Conservation (phyloP, 1,140 invertebrate species). For the Prorops nasuta region DNA sequence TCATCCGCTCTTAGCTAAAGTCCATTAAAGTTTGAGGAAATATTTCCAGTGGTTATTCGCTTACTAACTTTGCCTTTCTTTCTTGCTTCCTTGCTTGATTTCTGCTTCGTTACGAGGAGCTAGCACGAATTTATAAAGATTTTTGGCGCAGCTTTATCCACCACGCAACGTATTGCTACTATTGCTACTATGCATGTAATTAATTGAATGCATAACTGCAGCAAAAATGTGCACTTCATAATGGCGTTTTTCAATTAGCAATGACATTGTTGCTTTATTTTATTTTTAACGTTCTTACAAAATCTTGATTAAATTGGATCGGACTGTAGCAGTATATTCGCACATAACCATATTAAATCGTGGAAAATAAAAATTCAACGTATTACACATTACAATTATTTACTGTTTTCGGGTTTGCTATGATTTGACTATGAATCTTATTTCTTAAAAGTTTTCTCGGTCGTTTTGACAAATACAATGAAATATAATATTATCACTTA, state of each 20-base stretch:
- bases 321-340: slow-evolving; percentile 53
- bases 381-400: slow-evolving; percentile 42
- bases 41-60: too few species aligned
- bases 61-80: too few species aligned
- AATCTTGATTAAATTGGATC: slow-evolving; percentile 57
- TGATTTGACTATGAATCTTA: slow-evolving; percentile 2
- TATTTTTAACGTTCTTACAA: slow-evolving; percentile 54
- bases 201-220: too few species aligned
- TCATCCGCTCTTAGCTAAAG: too few species aligned
- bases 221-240: too few species aligned
- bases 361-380: slow-evolving; percentile 53
- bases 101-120: not conserved
- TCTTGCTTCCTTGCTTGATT: too few species aligned
- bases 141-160: slow-evolving; percentile 22
- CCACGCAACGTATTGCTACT: too few species aligned
- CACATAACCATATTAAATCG: slow-evolving; percentile 50
- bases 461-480: slow-evolving; percentile 26
- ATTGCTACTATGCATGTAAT: too few species aligned
- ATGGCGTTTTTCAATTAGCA: too few species aligned
- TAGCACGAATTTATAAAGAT: slow-evolving; percentile 25
- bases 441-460: slow-evolving; percentile 26
- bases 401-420: not conserved
- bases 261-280: too few species aligned
- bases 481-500: too few species aligned
- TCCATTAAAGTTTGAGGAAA: too few species aligned